Evolutionary conservation across 2,888 invertebrate species (phyloP).

Genomic region (Hypolimnas misippus): DNA sequence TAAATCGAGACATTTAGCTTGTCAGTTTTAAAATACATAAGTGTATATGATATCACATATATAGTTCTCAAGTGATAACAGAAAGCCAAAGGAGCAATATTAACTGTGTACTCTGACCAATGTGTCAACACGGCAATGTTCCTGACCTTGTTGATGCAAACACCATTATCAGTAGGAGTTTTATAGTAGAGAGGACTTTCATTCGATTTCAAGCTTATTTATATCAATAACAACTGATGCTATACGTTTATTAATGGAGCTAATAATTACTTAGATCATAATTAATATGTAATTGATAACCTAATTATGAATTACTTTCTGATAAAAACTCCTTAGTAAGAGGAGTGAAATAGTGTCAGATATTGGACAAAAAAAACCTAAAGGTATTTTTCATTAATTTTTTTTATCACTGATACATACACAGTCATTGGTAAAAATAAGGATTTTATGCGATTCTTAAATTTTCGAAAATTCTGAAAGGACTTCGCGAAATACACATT

Average conservation of each 20-base stretch:
- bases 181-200: constrained; percentile 20
- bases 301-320: background rate
- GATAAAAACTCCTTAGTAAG: no score
- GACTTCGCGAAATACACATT: no score
- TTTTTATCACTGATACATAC: no score
- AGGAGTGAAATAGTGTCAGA: no score
- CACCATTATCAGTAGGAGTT: constrained; percentile 48
- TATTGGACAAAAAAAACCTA: no score
- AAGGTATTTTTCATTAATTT: no score
- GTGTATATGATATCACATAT: no score
- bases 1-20: no score
- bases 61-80: constrained; percentile 36
- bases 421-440: no score
- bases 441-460: no score
- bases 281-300: constrained; percentile 5
- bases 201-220: constrained; percentile 1
- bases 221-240: constrained; percentile 7
- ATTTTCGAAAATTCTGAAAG: no score
- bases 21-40: no score
- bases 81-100: constrained; percentile 23
- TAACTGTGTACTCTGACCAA: constrained; percentile 38
- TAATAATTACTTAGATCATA: background rate
- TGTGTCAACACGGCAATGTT: constrained; percentile 43
- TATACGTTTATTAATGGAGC: background rate
- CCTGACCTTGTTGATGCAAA: constrained; percentile 53